Evolutionary conservation across 2,888 invertebrate species (phyloP).

Genomic region (Conops quadrifasciatus): DNA sequence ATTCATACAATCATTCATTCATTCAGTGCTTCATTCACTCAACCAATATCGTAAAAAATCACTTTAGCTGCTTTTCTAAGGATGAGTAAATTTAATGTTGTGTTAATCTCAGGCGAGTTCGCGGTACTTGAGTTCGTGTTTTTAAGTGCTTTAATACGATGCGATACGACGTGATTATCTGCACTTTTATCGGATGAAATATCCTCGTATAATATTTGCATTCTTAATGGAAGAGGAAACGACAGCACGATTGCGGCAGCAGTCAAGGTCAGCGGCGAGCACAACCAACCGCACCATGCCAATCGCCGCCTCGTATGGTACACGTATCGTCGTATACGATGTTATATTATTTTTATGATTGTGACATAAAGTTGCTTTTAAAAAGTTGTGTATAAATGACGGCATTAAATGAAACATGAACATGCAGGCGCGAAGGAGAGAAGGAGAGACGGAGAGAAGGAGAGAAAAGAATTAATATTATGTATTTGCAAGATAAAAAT

Average conservation of each 20-base stretch:
- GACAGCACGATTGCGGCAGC: background rate
- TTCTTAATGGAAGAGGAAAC: background rate
- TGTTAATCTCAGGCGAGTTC: no score
- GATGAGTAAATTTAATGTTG: no score
- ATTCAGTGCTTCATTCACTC: no score
- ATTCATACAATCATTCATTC: no score
- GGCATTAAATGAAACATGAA: background rate
- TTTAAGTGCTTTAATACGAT: no score
- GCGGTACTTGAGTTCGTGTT: no score
- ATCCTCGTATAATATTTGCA: background rate
- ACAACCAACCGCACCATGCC: constrained; percentile 18
- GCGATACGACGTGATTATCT: background rate
- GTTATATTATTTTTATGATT: background rate
- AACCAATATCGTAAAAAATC: no score
- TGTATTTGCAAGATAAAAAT: constrained; percentile 1
- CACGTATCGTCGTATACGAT: background rate
- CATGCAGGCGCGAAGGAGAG: no score
- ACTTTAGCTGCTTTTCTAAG: no score
- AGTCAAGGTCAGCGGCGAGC: background rate
- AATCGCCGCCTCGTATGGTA: constrained; percentile 1
- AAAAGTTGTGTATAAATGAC: background rate
- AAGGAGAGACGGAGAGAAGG: no score
- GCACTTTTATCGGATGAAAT: background rate
- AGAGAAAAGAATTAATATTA: no score
- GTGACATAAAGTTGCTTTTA: background rate